A percentile compares a stretch with the other conserved stretches of the same genome.
Conservation (phyloP, 2,113 vertebrate genomes). For the Morphnarchus princeps region DNA sequence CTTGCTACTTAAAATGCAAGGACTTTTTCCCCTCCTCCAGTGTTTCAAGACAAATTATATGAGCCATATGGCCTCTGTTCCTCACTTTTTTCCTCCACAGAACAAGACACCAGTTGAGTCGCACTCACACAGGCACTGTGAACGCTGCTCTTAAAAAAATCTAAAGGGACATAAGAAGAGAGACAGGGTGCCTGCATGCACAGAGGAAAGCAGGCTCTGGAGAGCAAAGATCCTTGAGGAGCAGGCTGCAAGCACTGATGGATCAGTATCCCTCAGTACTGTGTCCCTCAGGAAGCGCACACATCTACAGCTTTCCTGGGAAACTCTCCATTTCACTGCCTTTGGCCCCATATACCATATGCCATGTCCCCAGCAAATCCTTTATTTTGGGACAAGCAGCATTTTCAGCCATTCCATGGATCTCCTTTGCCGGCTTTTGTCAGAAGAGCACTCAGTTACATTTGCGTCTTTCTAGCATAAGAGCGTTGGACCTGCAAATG, state of each 20-base stretch:
- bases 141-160: background rate
- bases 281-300: background rate
- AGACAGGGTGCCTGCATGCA: background rate
- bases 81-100: background rate
- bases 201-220: background rate
- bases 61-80: background rate
- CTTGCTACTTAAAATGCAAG: background rate
- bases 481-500: accelerated
- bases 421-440: background rate
- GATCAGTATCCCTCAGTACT: background rate
- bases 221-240: background rate
- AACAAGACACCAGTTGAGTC: background rate
- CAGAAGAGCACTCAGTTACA: background rate
- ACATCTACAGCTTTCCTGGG: background rate
- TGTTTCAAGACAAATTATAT: background rate
- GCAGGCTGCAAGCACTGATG: background rate
- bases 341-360: background rate
- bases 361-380: background rate
- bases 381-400: background rate
- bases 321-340: background rate
- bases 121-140: accelerated
- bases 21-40: background rate
- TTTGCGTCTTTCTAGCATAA: background rate
- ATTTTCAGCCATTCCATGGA: background rate
- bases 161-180: background rate